These are phyloP conservation scores for Lutraria lutraria DNA, from an alignment of 2,888 invertebrate genomes.

Conservation along the genomic window DNA sequence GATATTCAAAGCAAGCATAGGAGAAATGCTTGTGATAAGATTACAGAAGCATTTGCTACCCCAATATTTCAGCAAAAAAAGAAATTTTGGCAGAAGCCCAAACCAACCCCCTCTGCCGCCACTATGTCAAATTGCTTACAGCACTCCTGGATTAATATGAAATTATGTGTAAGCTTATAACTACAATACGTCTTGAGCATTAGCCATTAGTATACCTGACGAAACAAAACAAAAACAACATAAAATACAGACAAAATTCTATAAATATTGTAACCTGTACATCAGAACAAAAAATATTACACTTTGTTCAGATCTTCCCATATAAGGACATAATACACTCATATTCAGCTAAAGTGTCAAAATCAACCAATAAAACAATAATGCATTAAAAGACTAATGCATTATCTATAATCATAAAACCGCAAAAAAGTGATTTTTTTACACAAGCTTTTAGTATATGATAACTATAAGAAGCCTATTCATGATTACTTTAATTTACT, in stretches of 20 bases:
- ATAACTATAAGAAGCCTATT: too few relatives aligned
- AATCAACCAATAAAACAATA: too few relatives aligned
- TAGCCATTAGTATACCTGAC: background rate
- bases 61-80: too few relatives aligned
- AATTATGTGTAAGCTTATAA: background rate
- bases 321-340: background rate
- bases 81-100: too few relatives aligned
- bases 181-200: background rate
- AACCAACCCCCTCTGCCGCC: too few relatives aligned
- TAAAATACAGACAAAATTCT: background rate
- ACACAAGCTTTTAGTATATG: too few relatives aligned
- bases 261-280: background rate
- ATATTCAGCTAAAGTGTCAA: background rate
- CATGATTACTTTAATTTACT: too few relatives aligned
- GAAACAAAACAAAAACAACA: background rate
- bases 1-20: too few relatives aligned
- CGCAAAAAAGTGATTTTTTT: background rate
- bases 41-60: too few relatives aligned
- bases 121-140: too few relatives aligned
- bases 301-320: background rate
- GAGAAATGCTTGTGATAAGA: too few relatives aligned
- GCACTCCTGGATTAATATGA: too few relatives aligned
- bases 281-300: background rate
- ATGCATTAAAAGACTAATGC: background rate
- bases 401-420: background rate